Base-by-base conservation (phyloP, 2,113 vertebrate species). In the Microcebus jonahi region DNA sequence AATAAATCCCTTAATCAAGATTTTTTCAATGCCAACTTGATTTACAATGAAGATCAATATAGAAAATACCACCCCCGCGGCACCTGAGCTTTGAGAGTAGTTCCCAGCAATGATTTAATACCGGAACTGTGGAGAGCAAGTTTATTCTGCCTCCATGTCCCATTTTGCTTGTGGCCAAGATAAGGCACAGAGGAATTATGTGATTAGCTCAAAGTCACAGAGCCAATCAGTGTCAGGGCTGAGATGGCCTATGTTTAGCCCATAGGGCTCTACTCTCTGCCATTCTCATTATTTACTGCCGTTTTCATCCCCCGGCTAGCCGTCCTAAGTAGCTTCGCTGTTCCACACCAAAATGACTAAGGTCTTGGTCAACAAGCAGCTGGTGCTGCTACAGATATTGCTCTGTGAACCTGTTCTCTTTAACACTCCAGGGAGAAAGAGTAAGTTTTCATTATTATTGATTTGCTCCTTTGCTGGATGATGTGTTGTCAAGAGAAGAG, bases 401-500 rank as follows among this genome's bases (percentile, higher is more conserved):
- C 50, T 91, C 53, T 80, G 59, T 75, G 84, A 79, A 80, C 45
- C 50, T 86, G 48, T 61, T 92, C 92, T 89, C 86, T 94, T 90
- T 59, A 76, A 61, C 8, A 91, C 90, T 85, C 53, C 55, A 29
- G 90, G 90, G 82, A 90, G 18, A 96, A 91, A 93, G 59, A 84
- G 61, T 21, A 61, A 45, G 73, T 88, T 88, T 94, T 71, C 77
- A 85, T 80, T 80, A 36, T 70, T 82, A 96, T 79, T 80, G 94
- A 96, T 92, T 82, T 94, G 63, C 63, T 96, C 68, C 80, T 97
- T 92, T 87, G 84, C 76, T 50, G 65, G 68, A 67, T 67, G 77
- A 68, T 87, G 25, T 86, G 67, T 53, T 88, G 65, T 82, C 79
- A 81, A 93, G 39, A 81, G 71, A 96, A 83, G 73, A 95, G 71